These are phyloP conservation scores for Latrodectus geometricus DNA, from an alignment of 1,140 invertebrate species.

Conservation along the genomic window DNA sequence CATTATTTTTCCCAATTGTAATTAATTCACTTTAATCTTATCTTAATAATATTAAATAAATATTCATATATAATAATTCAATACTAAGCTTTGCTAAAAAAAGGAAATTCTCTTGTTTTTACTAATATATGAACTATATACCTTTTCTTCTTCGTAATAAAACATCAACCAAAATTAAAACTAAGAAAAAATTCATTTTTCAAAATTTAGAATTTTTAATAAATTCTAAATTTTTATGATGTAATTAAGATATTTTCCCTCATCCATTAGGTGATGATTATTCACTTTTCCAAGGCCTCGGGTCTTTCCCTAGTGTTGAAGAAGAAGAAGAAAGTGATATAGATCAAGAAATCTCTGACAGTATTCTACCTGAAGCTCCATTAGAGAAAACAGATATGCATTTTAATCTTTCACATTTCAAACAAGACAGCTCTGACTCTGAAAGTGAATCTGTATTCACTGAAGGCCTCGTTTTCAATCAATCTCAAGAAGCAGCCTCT, in stretches of 20 bases:
- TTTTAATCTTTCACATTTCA: slow-evolving; percentile 47
- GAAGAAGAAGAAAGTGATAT: slow-evolving; percentile 53
- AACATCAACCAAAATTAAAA: no score
- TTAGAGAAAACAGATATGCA: slow-evolving; percentile 30
- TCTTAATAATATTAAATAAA: no score
- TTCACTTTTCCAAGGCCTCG: slow-evolving; percentile 49
- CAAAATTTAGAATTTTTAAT: no score
- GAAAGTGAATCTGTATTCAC: slow-evolving; percentile 52
- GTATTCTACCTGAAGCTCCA: slow-evolving; percentile 23
- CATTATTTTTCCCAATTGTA: background rate
- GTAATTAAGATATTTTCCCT: no score
- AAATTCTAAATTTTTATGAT: no score
- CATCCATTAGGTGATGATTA: slow-evolving; percentile 39
- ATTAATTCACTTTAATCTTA: no score
- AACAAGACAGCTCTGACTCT: slow-evolving; percentile 54
- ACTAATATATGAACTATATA: no score
- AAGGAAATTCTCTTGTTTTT: no score
- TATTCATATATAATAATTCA: no score
- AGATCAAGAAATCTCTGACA: slow-evolving; percentile 40
- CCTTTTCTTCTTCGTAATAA: no score
- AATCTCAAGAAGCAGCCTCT: background rate
- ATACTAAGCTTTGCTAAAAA: no score
- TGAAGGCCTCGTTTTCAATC: slow-evolving; percentile 46
- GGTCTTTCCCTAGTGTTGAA: slow-evolving; percentile 56
- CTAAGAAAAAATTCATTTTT: no score